Evolutionary conservation across 1,140 invertebrate species (phyloP).

Genomic region (Drosophila auraria): DNA sequence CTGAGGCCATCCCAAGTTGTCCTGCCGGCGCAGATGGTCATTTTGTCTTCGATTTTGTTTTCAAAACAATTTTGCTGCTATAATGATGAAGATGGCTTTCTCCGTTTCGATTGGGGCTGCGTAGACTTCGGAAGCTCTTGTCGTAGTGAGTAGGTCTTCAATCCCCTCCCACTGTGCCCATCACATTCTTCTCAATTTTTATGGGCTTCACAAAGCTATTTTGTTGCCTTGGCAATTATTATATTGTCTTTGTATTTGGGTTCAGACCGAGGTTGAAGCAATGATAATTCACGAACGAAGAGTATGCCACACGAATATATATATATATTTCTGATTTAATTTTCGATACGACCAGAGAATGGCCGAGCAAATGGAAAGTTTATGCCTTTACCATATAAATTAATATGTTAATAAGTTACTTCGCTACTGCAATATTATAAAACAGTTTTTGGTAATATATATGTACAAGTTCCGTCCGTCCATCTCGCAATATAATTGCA

Average conservation of each 20-base stretch:
- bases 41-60: conserved; percentile 74
- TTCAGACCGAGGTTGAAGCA: not conserved
- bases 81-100: conserved; percentile 61
- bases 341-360: conserved; percentile 51
- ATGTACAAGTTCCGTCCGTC: conserved; percentile 24
- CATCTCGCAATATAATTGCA: not conserved
- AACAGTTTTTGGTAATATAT: conserved; percentile 43
- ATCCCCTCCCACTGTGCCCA: conserved; percentile 10
- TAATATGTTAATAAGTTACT: conserved; percentile 48
- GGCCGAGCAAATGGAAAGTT: conserved; percentile 54
- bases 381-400: conserved; percentile 66
- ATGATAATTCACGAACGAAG: conserved; percentile 4
- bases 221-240: conserved; percentile 67
- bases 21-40: conserved; percentile 53
- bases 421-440: conserved; percentile 37
- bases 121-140: not conserved
- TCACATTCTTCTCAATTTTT: conserved; percentile 54
- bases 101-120: conserved; percentile 51
- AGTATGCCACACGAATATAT: conserved; percentile 46
- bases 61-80: conserved; percentile 70
- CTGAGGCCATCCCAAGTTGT: conserved; percentile 31
- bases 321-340: conserved; percentile 71
- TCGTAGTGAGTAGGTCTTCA: not conserved
- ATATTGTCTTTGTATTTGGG: conserved; percentile 54
- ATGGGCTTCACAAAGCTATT: conserved; percentile 55